Percentiles rank a stretch among this genome's conserved stretches.
phyloP scores from a whole-genome alignment of 2,797 vertebrate genomes.

The Protosalanx chinensis region DNA sequence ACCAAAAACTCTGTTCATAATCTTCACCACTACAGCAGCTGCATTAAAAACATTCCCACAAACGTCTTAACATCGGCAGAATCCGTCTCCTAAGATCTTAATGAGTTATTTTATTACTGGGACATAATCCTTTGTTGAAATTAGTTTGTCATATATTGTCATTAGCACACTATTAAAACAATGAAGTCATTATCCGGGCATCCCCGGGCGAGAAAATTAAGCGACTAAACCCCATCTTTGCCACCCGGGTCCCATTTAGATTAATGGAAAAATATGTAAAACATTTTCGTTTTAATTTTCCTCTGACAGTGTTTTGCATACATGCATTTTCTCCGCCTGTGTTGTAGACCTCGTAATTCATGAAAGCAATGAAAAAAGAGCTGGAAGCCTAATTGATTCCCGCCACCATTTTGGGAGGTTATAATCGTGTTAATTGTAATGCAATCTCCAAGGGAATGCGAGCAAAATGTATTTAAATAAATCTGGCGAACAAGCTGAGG shows the following conservation, averaged over 20 bases:
- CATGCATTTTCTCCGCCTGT: slow-evolving; percentile 69
- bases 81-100: slow-evolving; percentile 50
- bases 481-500: slow-evolving; percentile 56
- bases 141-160: slow-evolving; percentile 82
- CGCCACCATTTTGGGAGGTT: slow-evolving; percentile 88
- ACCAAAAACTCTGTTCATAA: background rate
- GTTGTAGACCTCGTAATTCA: slow-evolving; percentile 87
- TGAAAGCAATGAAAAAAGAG: slow-evolving; percentile 80
- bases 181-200: slow-evolving; percentile 85
- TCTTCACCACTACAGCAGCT: background rate
- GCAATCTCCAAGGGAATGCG: slow-evolving; percentile 79
- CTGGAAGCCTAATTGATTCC: slow-evolving; percentile 92
- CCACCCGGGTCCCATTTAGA: slow-evolving; percentile 88
- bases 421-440: slow-evolving; percentile 92
- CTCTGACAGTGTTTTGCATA: slow-evolving; percentile 79
- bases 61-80: slow-evolving; percentile 51
- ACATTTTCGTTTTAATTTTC: slow-evolving; percentile 84
- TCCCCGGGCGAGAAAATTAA: slow-evolving; percentile 81
- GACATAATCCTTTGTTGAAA: slow-evolving; percentile 76
- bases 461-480: slow-evolving; percentile 79
- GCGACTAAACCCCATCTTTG: slow-evolving; percentile 83
- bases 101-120: slow-evolving; percentile 72
- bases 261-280: slow-evolving; percentile 95
- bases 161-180: slow-evolving; percentile 86
- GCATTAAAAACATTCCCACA: slow-evolving; percentile 49